Base-by-base conservation (phyloP, 2,797 vertebrate genomes). In the Lepus townsendii region DNA sequence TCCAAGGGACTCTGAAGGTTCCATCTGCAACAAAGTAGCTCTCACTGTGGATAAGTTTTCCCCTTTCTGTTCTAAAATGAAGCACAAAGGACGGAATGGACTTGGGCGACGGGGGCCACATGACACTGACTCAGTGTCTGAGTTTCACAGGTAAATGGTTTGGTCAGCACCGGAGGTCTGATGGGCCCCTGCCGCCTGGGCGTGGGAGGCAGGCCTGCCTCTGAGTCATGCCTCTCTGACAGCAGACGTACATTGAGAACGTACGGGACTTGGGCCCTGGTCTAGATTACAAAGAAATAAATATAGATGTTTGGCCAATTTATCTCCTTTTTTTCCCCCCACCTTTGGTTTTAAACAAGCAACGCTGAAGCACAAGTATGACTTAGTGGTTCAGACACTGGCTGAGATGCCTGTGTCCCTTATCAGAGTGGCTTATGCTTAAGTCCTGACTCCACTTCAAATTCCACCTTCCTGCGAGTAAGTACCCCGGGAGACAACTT, bases 21-120 rank as follows among this genome's bases (percentile, higher is more conserved):
- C 93, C 82, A 71, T 32, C 24, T 69, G 26, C 22, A 76, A 82
- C 63, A 91, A 6, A 42, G 17, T 10, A 17, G 65, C 22, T 26
- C 27, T 52, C 7, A 16, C 30, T 85, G 24, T 83, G n/a, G 63
- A 47, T 62, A 0, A 83, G 65, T 68, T 78, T 91, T 62, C 62
- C 90, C 77, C 85, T 60, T 92, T 83, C 95, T 75, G 52, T 66
- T 60, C 72, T 77, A 79, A 95, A 84, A 66, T 32, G n/a, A 63
- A 80, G 65, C 30, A 22, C 42, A 68, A 92, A 84, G 42, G 30
- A 27, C 60, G 63, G 38, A 22, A 10, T 66, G 17, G 71, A 7
- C 35, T 20, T 52, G 57, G 32, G 47, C 57, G 47, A 47, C 60
- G 65, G 13, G 24, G 82, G 30, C 65, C 30, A 42, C 19, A 1